Evolutionary conservation across 1,140 invertebrate genomes (phyloP).

Genomic region (Carcinoscorpius rotundicauda): DNA sequence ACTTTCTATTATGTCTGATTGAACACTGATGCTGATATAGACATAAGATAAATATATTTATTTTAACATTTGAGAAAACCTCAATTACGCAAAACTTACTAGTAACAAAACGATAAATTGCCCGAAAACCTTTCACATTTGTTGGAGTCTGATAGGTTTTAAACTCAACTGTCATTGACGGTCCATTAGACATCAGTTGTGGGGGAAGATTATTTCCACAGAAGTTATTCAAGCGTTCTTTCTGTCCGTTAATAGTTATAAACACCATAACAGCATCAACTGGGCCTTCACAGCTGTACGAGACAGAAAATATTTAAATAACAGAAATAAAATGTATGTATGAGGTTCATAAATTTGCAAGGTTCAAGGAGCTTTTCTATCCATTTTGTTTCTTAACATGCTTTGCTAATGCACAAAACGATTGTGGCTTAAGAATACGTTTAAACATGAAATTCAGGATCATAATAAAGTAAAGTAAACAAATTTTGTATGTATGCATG

Average conservation of each 20-base stretch:
- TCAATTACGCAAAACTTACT: constrained; percentile 45
- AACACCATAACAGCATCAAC: constrained; percentile 62
- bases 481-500: too few species aligned
- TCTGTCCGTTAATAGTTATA: constrained; percentile 59
- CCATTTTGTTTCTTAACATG: too few species aligned
- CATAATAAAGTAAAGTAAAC: too few species aligned
- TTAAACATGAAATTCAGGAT: too few species aligned
- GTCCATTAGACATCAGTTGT: constrained; percentile 80
- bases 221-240: constrained; percentile 66
- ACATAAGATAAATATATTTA: too few species aligned
- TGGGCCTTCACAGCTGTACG: constrained; percentile 54
- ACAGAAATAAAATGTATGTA: not conserved
- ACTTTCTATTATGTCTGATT: too few species aligned
- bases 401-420: too few species aligned
- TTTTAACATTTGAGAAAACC: too few species aligned
- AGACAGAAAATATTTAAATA: constrained; percentile 16
- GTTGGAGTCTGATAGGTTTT: constrained; percentile 49
- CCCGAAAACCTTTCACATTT: constrained; percentile 67
- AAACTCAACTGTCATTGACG: constrained; percentile 67
- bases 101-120: constrained; percentile 72
- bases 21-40: too few species aligned
- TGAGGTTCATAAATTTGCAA: too few species aligned
- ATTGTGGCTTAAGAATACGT: too few species aligned
- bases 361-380: too few species aligned
- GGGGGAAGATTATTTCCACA: constrained; percentile 63